Conservation (phyloP, 1,140 invertebrate species). For the Zophobas atratus region DNA sequence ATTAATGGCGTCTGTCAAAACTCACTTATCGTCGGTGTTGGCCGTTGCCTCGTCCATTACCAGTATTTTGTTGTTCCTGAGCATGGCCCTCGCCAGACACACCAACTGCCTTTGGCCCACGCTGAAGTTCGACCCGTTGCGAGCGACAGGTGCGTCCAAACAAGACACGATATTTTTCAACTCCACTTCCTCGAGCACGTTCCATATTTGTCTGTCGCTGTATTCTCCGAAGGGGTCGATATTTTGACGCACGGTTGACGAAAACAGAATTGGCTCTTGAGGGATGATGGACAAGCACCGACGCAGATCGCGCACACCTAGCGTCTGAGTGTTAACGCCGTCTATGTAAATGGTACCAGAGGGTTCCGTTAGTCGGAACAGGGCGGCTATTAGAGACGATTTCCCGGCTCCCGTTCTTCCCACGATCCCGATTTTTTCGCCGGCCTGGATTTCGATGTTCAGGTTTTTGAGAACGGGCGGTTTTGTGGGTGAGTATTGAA, state of each 20-base stretch:
- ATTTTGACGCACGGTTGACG: slow-evolving; percentile 82
- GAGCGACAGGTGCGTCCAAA: slow-evolving; percentile 71
- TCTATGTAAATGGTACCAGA: slow-evolving; percentile 82
- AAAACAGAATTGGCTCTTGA: slow-evolving; percentile 70
- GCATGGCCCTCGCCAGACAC: too few relatives aligned
- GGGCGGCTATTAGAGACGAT: slow-evolving; percentile 80
- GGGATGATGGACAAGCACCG: slow-evolving; percentile 71
- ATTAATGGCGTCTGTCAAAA: neutral
- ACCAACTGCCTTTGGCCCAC: too few relatives aligned
- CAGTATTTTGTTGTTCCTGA: too few relatives aligned
- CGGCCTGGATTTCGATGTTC: slow-evolving; percentile 66
- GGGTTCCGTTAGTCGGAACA: slow-evolving; percentile 77
- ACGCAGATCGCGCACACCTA: slow-evolving; percentile 80
- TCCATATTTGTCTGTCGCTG: slow-evolving; percentile 77
- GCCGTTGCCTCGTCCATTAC: too few relatives aligned
- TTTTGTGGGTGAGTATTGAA: slow-evolving; percentile 68
- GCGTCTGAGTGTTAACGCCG: slow-evolving; percentile 72
- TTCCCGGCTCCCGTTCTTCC: slow-evolving; percentile 82
- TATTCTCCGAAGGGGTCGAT: slow-evolving; percentile 85
- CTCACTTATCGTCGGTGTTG: neutral
- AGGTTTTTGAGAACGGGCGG: slow-evolving; percentile 69
- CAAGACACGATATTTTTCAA: slow-evolving; percentile 72
- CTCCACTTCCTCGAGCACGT: slow-evolving; percentile 74
- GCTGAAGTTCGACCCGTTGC: too few relatives aligned
- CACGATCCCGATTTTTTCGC: too few relatives aligned